These are phyloP conservation scores for Apistogramma diplotaenia DNA, from an alignment of 2,113 vertebrate species.

Conservation along the genomic window DNA sequence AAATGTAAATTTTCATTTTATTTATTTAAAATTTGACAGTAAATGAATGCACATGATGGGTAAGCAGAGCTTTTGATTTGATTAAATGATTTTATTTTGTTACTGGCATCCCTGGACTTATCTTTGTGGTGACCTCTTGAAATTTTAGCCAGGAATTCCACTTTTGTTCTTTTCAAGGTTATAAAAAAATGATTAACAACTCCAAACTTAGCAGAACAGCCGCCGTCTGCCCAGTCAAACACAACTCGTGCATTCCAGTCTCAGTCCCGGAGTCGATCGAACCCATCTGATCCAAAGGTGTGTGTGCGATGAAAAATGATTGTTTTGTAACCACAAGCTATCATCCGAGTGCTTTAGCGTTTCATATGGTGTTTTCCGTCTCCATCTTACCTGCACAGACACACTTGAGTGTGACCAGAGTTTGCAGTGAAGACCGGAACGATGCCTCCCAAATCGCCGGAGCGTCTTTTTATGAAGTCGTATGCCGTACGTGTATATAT, in stretches of 20 bases:
- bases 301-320: background rate
- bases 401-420: background rate
- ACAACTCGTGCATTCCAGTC: background rate
- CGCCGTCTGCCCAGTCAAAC: background rate
- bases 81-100: background rate
- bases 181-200: background rate
- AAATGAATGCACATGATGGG: background rate
- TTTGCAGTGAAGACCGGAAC: constrained; percentile 19
- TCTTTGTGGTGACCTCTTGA: background rate
- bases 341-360: background rate
- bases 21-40: background rate
- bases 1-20: background rate
- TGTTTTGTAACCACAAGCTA: background rate
- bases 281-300: constrained; percentile 9
- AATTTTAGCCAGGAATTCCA: background rate
- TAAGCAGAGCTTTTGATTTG: background rate
- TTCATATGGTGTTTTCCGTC: background rate
- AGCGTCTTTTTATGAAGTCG: constrained; percentile 9
- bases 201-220: background rate
- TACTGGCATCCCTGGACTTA: background rate
- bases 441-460: background rate
- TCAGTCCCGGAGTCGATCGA: background rate
- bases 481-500: background rate
- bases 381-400: background rate
- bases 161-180: background rate